Evolutionary conservation across 2,113 vertebrate species (phyloP).

Genomic region (Jaculus jaculus): DNA sequence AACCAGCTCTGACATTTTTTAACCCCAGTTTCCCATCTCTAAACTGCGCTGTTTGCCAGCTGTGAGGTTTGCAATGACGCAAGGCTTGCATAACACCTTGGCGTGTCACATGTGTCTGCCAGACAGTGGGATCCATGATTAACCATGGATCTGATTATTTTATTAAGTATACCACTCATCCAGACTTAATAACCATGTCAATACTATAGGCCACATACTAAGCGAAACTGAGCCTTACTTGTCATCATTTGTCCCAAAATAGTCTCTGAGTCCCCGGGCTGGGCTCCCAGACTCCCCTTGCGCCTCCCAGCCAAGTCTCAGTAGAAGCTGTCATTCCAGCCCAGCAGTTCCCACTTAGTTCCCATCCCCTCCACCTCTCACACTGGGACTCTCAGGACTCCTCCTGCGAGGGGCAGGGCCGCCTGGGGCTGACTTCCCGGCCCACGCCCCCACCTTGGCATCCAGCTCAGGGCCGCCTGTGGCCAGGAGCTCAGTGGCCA

Average conservation of each 20-base stretch:
- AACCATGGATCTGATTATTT: background rate
- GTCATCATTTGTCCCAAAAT: background rate
- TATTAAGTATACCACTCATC: constrained; percentile 6
- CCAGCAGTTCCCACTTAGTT: background rate
- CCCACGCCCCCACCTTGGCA: too few species aligned
- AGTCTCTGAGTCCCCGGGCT: background rate
- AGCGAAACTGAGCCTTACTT: constrained; percentile 6
- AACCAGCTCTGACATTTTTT: background rate
- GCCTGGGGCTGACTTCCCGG: too few species aligned
- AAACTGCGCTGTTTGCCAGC: background rate
- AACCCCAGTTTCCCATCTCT: background rate
- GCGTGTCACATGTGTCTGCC: background rate
- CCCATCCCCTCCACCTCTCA: background rate
- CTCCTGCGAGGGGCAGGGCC: too few species aligned
- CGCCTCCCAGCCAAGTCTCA: background rate
- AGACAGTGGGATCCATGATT: background rate
- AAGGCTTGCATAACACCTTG: background rate
- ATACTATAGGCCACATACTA: background rate
- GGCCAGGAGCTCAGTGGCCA: fast-evolving
- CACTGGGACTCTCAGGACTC: background rate
- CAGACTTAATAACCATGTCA: background rate
- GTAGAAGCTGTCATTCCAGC: background rate
- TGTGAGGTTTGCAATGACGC: background rate
- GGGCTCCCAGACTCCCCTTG: background rate
- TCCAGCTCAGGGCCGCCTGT: background rate